Percentiles rank a stretch among this genome's conserved stretches.
These are phyloP conservation scores for Gibbula magus DNA, from an alignment of 2,888 invertebrate genomes.

Conservation along the genomic window DNA sequence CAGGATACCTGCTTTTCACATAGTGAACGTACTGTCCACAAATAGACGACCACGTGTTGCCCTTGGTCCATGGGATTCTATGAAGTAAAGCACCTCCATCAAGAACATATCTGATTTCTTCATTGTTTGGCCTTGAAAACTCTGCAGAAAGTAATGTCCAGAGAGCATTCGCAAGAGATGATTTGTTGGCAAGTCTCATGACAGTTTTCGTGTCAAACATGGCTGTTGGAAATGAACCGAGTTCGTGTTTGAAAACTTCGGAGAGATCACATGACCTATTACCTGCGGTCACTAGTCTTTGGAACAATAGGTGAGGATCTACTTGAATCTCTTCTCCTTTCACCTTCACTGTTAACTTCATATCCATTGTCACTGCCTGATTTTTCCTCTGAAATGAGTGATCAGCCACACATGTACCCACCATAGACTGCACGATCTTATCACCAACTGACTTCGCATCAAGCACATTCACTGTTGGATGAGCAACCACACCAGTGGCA, in stretches of 20 bases:
- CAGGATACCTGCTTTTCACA: too few species aligned
- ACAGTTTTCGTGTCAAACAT: background rate
- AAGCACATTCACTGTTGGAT: constrained; percentile 6
- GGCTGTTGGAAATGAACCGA: too few species aligned
- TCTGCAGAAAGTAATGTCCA: constrained; percentile 10
- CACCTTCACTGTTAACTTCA: too few species aligned
- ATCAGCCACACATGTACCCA: too few species aligned
- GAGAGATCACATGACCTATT: too few species aligned
- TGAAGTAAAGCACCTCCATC: constrained; percentile 1
- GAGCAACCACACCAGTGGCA: background rate
- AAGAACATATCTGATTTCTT: background rate
- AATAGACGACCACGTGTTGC: background rate
- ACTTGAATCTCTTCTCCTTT: too few species aligned
- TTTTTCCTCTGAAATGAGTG: too few species aligned
- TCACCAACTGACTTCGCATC: background rate
- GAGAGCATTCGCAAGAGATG: constrained; percentile 8
- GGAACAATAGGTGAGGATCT: too few species aligned
- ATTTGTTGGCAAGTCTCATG: constrained; percentile 12
- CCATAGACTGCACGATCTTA: background rate
- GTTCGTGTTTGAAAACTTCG: too few species aligned
- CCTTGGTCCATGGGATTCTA: background rate
- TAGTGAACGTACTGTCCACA: too few species aligned
- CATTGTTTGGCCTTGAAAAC: constrained; percentile 6
- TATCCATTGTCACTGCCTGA: too few species aligned
- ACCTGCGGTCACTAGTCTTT: too few species aligned